phyloP scores from a whole-genome alignment of 2,113 vertebrate species.

The Epinephelus moara region DNA sequence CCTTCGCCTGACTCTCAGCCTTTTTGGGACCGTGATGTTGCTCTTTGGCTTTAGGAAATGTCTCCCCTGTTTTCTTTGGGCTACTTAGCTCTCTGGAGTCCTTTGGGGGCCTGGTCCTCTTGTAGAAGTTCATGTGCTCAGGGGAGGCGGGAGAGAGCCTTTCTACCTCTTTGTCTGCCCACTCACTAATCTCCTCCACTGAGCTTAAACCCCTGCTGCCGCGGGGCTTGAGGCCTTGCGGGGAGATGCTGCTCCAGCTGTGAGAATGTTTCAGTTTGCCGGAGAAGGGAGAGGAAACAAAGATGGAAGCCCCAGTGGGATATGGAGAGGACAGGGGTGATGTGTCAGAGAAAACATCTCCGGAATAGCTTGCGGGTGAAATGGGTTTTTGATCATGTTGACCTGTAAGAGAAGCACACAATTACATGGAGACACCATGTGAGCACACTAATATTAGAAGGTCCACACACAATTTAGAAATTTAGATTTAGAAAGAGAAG shows the following conservation, averaged over 20 bases:
- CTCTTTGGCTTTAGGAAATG: slow-evolving; percentile 74
- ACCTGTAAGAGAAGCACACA: slow-evolving; percentile 79
- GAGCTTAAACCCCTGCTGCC: slow-evolving; percentile 64
- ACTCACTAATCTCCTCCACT: slow-evolving; percentile 68
- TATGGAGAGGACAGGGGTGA: slow-evolving; percentile 71
- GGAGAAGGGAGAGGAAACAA: slow-evolving; percentile 59
- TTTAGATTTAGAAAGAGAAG: neutral
- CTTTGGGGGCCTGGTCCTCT: slow-evolving; percentile 64
- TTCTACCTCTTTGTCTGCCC: slow-evolving; percentile 50
- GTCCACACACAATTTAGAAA: slow-evolving; percentile 18
- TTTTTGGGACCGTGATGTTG: slow-evolving; percentile 73
- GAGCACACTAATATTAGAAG: neutral
- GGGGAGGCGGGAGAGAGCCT: slow-evolving; percentile 65
- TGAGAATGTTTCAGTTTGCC: slow-evolving; percentile 80
- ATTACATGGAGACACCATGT: slow-evolving; percentile 71
- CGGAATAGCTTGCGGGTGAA: slow-evolving; percentile 69
- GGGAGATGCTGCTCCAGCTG: slow-evolving; percentile 65
- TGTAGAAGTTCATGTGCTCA: slow-evolving; percentile 64
- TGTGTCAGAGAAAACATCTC: slow-evolving; percentile 73
- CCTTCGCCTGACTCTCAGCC: slow-evolving; percentile 53
- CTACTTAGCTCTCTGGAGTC: slow-evolving; percentile 82
- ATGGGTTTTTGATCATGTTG: slow-evolving; percentile 71
- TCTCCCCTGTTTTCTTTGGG: slow-evolving; percentile 81
- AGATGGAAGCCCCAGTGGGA: slow-evolving; percentile 81
- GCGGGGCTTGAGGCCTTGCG: slow-evolving; percentile 59